A percentile compares a stretch with the other conserved stretches of the same genome.
Conservation (phyloP, 2,113 vertebrate genomes). For the Australoheros scitulus region DNA sequence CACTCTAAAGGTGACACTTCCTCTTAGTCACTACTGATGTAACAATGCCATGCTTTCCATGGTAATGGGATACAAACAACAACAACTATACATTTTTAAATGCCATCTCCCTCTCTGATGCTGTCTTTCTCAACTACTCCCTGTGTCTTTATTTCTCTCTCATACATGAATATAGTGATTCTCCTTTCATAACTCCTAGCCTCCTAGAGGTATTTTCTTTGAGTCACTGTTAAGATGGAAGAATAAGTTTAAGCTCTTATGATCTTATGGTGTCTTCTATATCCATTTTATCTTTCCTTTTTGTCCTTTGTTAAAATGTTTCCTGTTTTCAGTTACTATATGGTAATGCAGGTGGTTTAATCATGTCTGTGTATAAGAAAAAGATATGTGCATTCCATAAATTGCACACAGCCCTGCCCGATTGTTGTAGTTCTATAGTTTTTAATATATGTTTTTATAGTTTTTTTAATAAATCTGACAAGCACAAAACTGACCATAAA, state of each 20-base stretch:
- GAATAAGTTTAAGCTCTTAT: not conserved
- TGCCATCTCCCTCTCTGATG: conserved; percentile 42
- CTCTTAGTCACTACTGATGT: conserved; percentile 57
- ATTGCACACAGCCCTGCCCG: not conserved
- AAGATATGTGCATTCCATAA: not conserved
- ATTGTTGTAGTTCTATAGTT: not conserved
- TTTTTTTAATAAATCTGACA: not conserved
- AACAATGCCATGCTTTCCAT: conserved; percentile 52
- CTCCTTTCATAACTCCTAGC: not conserved
- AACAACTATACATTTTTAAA: conserved; percentile 61
- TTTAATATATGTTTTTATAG: not conserved
- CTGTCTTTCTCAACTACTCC: conserved; percentile 4
- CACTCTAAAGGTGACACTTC: conserved; percentile 59
- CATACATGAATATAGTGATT: not conserved
- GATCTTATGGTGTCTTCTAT: not conserved
- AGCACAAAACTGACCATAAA: not conserved
- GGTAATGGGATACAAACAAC: conserved; percentile 45
- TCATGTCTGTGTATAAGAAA: not conserved
- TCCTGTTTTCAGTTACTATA: not conserved
- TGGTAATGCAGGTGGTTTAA: not conserved
- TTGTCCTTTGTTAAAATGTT: not conserved
- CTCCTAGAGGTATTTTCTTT: not conserved
- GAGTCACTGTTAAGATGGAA: not conserved
- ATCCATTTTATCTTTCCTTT: not conserved
- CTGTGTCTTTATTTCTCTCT: not conserved